These are phyloP conservation scores for Formicarius rufipectus DNA, from an alignment of 2,113 vertebrate genomes.

Conservation along the genomic window DNA sequence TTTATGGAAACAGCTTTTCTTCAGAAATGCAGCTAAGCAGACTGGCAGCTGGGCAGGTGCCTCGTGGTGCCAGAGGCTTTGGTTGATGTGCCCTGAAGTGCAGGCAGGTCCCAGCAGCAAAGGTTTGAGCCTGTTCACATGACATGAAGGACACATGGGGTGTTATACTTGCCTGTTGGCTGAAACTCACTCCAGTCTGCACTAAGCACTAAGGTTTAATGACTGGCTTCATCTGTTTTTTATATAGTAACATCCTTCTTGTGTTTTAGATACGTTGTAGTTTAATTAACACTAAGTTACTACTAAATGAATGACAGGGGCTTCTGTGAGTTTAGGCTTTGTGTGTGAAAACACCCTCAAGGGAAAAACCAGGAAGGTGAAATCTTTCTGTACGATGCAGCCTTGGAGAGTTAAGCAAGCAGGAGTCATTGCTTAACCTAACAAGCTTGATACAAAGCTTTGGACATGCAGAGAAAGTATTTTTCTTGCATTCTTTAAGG, in stretches of 20 bases:
- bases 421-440: neutral
- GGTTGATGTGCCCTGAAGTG: neutral
- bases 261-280: neutral
- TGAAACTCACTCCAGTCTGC: neutral
- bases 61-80: neutral
- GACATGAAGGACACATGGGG: neutral
- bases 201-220: neutral
- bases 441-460: neutral
- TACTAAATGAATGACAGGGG: neutral
- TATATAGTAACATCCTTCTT: neutral
- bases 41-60: conserved; percentile 21
- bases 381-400: neutral
- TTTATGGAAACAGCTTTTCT: conserved; percentile 37
- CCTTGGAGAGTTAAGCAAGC: neutral
- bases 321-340: neutral
- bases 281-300: neutral
- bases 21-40: neutral
- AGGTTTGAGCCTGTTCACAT: neutral
- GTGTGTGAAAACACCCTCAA: neutral
- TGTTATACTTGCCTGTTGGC: neutral
- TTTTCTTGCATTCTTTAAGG: neutral
- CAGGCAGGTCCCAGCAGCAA: neutral
- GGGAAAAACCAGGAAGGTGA: neutral
- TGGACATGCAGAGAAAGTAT: neutral
- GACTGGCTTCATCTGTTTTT: neutral